phyloP scores from a whole-genome alignment of 2,888 invertebrate species.

The Protophormia terraenovae region DNA sequence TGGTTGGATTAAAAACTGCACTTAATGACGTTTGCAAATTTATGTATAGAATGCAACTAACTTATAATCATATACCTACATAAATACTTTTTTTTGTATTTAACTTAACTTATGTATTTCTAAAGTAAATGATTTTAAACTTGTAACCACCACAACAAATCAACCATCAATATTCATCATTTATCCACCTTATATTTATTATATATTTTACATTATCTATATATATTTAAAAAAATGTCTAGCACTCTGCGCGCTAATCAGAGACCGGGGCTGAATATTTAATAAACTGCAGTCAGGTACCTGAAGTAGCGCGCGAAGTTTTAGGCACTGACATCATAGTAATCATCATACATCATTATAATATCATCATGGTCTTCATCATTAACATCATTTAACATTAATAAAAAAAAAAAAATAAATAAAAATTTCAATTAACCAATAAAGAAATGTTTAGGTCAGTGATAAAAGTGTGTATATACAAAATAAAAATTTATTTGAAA shows the following conservation, averaged over 20 bases:
- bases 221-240: constrained; percentile 50
- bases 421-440: constrained; percentile 4
- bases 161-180: background rate
- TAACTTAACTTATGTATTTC: no score
- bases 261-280: constrained; percentile 89
- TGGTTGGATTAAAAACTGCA: constrained; percentile 9
- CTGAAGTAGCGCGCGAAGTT: constrained; percentile 99
- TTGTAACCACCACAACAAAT: constrained; percentile 13
- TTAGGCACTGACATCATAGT: constrained; percentile 78
- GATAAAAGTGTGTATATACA: constrained; percentile 1
- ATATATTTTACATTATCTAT: constrained; percentile 33
- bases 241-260: constrained; percentile 92
- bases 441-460: constrained; percentile 28
- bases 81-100: no score
- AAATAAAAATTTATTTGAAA: constrained; percentile 14
- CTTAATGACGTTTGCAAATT: background rate
- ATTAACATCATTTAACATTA: constrained; percentile 57
- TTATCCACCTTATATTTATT: background rate
- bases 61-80: background rate
- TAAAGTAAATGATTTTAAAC: background rate
- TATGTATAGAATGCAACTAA: background rate
- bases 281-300: constrained; percentile 93
- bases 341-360: constrained; percentile 21
- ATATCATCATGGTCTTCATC: constrained; percentile 32
- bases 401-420: constrained; percentile 11